These are phyloP conservation scores for Peromyscus nudipes DNA, from an alignment of 2,797 vertebrate species.

Conservation along the genomic window DNA sequence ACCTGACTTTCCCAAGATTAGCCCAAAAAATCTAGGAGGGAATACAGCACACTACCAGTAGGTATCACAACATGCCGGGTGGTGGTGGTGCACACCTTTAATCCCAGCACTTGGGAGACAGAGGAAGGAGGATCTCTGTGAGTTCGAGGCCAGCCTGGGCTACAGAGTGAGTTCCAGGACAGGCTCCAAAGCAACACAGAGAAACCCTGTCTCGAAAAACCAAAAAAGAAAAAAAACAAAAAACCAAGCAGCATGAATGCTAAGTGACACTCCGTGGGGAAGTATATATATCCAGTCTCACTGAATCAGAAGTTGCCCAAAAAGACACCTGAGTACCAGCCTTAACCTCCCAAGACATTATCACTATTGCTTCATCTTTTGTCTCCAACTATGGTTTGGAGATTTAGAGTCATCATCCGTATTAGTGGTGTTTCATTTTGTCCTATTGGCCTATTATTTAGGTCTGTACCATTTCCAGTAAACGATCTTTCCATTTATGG, in stretches of 20 bases:
- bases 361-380: neutral
- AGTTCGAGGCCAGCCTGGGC: too few species aligned
- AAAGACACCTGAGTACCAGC: too few species aligned
- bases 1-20: neutral
- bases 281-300: neutral
- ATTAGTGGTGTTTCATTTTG: neutral
- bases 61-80: neutral
- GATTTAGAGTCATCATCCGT: neutral
- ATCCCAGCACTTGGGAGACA: too few species aligned
- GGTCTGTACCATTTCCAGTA: neutral
- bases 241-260: too few species aligned
- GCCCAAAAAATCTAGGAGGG: neutral
- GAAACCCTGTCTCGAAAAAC: too few species aligned
- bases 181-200: too few species aligned
- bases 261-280: neutral
- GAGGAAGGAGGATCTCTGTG: too few species aligned
- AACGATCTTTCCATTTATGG: neutral
- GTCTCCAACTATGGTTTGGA: neutral
- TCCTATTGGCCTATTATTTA: neutral
- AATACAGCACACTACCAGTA: neutral
- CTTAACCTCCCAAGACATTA: too few species aligned
- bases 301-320: neutral
- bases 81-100: too few species aligned
- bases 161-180: too few species aligned
- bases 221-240: too few species aligned